phyloP scores from a whole-genome alignment of 2,888 invertebrate species.

The Liodrosophila aerea region DNA sequence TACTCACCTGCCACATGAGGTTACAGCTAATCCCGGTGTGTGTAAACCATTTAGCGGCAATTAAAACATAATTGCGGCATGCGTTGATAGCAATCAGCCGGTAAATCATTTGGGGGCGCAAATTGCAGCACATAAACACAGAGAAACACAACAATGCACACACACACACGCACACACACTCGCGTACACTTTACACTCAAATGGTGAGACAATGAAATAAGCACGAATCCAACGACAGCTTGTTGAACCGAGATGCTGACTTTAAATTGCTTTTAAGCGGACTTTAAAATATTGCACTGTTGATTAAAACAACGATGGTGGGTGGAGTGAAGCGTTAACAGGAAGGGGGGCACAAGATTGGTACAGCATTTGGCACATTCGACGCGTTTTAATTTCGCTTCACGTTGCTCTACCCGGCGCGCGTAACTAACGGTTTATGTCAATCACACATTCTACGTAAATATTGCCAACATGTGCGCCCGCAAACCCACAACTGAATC shows the following conservation, averaged over 20 bases:
- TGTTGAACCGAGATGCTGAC: constrained; percentile 26
- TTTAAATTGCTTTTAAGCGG: constrained; percentile 41
- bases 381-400: constrained; percentile 35
- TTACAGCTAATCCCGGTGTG: constrained; percentile 67
- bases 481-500: constrained; percentile 10
- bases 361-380: constrained; percentile 28
- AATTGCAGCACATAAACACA: constrained; percentile 42
- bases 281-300: constrained; percentile 59
- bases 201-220: constrained; percentile 35
- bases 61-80: constrained; percentile 74
- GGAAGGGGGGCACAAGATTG: constrained; percentile 1
- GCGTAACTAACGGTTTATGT: constrained; percentile 46
- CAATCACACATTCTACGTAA: constrained; percentile 27
- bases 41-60: constrained; percentile 71
- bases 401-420: constrained; percentile 19
- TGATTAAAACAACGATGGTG: constrained; percentile 37
- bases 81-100: constrained; percentile 63
- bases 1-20: constrained; percentile 46
- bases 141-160: constrained; percentile 10
- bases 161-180: constrained; percentile 9
- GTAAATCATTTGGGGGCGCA: constrained; percentile 62
- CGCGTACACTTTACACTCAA: constrained; percentile 7
- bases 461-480: not conserved
- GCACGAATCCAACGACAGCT: constrained; percentile 7
- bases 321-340: too few species aligned